Percentiles rank a stretch among this genome's conserved stretches.
Conservation (phyloP, 2,113 vertebrate genomes). For the Microtus montanus region DNA sequence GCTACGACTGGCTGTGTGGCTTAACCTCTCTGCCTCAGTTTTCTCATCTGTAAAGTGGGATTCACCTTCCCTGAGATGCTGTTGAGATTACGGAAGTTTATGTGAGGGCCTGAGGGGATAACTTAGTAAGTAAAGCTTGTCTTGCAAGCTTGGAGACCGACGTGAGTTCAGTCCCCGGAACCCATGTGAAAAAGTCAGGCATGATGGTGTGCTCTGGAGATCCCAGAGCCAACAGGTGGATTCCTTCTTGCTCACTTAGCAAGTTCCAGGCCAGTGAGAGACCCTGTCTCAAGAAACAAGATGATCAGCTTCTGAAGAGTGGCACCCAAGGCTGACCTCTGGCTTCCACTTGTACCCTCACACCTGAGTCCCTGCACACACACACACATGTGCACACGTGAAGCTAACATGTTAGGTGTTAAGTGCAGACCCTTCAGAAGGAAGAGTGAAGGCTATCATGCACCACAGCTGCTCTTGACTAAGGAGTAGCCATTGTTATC, state of each 20-base stretch:
- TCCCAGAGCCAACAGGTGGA: background rate
- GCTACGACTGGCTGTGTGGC: too few relatives aligned
- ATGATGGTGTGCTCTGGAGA: background rate
- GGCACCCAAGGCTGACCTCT: background rate
- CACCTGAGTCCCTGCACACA: background rate
- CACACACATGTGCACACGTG: background rate
- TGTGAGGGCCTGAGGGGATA: background rate
- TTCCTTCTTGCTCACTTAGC: background rate
- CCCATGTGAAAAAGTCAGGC: background rate
- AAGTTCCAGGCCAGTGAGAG: background rate
- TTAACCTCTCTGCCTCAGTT: background rate
- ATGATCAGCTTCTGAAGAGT: background rate
- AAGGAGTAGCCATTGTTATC: fast-evolving
- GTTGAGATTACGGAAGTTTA: background rate
- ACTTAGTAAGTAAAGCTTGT: background rate
- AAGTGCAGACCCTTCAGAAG: background rate
- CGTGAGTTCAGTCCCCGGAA: background rate
- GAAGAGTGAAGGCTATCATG: fast-evolving
- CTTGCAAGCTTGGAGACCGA: background rate
- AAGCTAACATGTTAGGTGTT: background rate
- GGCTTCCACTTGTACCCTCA: background rate
- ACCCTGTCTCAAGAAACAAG: background rate
- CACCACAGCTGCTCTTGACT: background rate
- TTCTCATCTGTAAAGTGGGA: background rate
- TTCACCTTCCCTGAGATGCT: background rate